phyloP scores from a whole-genome alignment of 2,797 vertebrate genomes.

The Rhinichthys osculus region DNA sequence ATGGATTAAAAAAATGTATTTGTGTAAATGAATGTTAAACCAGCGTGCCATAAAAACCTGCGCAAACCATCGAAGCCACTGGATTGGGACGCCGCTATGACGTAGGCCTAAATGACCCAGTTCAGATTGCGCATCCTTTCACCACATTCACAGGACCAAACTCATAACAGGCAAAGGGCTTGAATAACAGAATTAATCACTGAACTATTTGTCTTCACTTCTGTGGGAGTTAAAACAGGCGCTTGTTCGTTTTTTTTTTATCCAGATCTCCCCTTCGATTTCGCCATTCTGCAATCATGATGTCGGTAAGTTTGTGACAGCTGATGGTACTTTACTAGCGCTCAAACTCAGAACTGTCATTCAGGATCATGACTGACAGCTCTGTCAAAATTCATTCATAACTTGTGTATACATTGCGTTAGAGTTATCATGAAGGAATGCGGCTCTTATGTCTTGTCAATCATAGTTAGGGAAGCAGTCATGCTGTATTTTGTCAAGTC shows the following conservation, averaged over 20 bases:
- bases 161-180: not conserved
- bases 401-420: not conserved
- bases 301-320: constrained; percentile 60
- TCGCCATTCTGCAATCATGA: constrained; percentile 47
- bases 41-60: constrained; percentile 15
- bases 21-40: not conserved
- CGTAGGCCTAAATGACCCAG: constrained; percentile 50
- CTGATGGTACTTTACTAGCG: constrained; percentile 7
- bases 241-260: not conserved
- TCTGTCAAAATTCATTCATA: constrained; percentile 10
- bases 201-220: not conserved
- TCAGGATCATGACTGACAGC: constrained; percentile 6
- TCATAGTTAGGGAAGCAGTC: not conserved
- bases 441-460: not conserved
- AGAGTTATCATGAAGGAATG: not conserved
- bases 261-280: constrained; percentile 15
- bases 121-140: constrained; percentile 45
- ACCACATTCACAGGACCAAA: constrained; percentile 33
- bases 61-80: constrained; percentile 32
- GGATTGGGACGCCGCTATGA: constrained; percentile 38
- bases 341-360: not conserved
- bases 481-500: not conserved
- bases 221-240: not conserved
- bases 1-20: too few species aligned
- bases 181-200: not conserved